A percentile compares a stretch with the other conserved stretches of the same genome.
Conservation (phyloP, 2,113 vertebrate genomes). For the Rhizomys pruinosus region DNA sequence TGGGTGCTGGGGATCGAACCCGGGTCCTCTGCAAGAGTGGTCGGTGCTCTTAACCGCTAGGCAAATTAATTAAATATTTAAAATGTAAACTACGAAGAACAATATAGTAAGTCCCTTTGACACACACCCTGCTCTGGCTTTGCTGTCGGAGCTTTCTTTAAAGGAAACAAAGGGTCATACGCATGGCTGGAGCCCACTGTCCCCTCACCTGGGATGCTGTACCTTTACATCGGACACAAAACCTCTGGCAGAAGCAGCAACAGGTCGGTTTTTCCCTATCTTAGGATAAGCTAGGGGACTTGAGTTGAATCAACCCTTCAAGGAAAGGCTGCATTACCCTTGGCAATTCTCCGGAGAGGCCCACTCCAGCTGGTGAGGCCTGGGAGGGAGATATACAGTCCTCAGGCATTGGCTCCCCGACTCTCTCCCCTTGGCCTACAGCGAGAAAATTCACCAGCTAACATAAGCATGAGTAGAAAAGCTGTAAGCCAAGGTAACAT, state of each 20-base stretch:
- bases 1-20: too few relatives aligned
- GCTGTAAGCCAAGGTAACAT: not conserved
- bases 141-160: too few relatives aligned
- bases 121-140: not conserved
- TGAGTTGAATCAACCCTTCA: not conserved
- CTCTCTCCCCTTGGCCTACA: not conserved
- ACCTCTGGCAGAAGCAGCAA: not conserved
- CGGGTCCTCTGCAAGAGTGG: too few relatives aligned
- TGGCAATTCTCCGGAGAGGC: not conserved
- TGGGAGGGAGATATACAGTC: not conserved
- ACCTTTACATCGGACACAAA: not conserved
- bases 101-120: not conserved
- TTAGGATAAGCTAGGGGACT: not conserved
- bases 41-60: too few relatives aligned
- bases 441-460: not conserved
- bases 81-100: not conserved
- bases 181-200: too few relatives aligned
- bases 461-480: not conserved
- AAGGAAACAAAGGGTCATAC: not conserved
- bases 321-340: not conserved
- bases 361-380: rapidly evolving
- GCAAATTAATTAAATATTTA: not conserved
- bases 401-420: not conserved
- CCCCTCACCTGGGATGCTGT: not conserved
- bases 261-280: not conserved